Percentiles rank a stretch among this genome's conserved stretches.
These are phyloP conservation scores for Griposia aprilina DNA, from an alignment of 2,888 invertebrate species.

Conservation along the genomic window DNA sequence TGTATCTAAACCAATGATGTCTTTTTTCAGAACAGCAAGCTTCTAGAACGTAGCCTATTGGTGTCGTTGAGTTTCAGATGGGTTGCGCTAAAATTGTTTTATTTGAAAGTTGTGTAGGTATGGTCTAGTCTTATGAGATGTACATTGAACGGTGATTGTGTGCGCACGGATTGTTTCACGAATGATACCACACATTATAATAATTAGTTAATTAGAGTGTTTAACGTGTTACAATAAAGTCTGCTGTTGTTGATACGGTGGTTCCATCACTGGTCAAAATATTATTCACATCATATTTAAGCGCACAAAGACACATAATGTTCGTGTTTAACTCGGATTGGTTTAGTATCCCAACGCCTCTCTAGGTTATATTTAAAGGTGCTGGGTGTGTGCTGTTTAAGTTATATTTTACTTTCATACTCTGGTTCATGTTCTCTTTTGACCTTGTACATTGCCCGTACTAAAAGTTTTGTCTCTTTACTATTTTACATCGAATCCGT, in stretches of 20 bases:
- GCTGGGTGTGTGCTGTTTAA: background rate
- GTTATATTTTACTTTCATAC: background rate
- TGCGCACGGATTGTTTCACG: conserved; percentile 63
- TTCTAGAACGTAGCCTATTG: background rate
- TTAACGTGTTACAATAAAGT: conserved; percentile 45
- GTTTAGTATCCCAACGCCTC: background rate
- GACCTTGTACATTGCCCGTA: background rate
- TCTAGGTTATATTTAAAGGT: background rate
- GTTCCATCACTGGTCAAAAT: background rate
- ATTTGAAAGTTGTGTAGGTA: conserved; percentile 68
- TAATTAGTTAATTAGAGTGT: conserved; percentile 54
- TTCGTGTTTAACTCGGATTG: background rate
- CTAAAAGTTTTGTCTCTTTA: background rate
- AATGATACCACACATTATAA: conserved; percentile 60
- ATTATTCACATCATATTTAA: background rate
- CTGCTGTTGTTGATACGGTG: conserved; percentile 41
- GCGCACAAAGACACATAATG: background rate
- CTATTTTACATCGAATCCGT: background rate
- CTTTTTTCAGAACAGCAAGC: background rate
- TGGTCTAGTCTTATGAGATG: conserved; percentile 77
- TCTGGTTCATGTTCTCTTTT: background rate
- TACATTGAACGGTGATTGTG: conserved; percentile 62
- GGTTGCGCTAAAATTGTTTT: conserved; percentile 60
- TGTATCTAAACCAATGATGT: background rate
- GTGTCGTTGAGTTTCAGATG: conserved; percentile 34